phyloP scores from a whole-genome alignment of 2,113 vertebrate genomes.

The Eleginops maclovinus region DNA sequence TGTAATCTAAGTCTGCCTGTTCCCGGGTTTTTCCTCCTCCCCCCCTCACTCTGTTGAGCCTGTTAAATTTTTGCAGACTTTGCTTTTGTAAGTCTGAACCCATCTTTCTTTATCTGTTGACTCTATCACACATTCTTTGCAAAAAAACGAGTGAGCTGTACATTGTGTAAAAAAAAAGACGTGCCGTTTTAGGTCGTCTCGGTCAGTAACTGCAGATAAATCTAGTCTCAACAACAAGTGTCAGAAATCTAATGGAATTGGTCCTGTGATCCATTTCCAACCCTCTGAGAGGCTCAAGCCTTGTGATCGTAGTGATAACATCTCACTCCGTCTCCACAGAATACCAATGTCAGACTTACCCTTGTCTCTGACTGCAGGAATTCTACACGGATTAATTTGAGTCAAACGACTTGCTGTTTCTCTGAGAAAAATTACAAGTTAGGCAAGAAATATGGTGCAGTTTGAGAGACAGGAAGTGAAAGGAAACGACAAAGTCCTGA shows the following conservation, averaged over 20 bases:
- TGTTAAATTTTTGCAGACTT: slow-evolving; percentile 3
- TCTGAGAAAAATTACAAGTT: slow-evolving; percentile 30
- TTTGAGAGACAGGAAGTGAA: slow-evolving; percentile 20
- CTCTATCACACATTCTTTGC: slow-evolving; percentile 37
- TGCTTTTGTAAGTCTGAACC: slow-evolving; percentile 7
- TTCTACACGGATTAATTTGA: slow-evolving; percentile 34
- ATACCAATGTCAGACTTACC: slow-evolving; percentile 60
- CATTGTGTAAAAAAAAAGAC: slow-evolving; percentile 31
- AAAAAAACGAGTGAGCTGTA: slow-evolving; percentile 20
- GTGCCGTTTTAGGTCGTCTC: slow-evolving; percentile 15
- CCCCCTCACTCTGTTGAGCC: background rate
- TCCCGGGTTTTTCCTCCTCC: background rate
- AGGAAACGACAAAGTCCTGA: slow-evolving; percentile 33
- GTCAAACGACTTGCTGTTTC: slow-evolving; percentile 19
- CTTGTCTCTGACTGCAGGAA: slow-evolving; percentile 36
- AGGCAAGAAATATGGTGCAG: background rate
- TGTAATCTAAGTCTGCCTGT: background rate
- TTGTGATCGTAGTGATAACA: slow-evolving; percentile 60
- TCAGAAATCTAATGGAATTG: slow-evolving; percentile 65
- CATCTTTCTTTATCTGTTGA: slow-evolving; percentile 32
- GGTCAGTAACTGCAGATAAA: slow-evolving; percentile 56
- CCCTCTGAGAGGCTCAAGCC: slow-evolving; percentile 57
- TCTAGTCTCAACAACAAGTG: slow-evolving; percentile 52
- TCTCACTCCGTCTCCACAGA: slow-evolving; percentile 55
- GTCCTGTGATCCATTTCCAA: slow-evolving; percentile 66